A percentile compares a stretch with the other conserved stretches of the same genome.
These are phyloP conservation scores for Ostrea denselamellosa DNA, from an alignment of 1,140 invertebrate species.

Conservation along the genomic window DNA sequence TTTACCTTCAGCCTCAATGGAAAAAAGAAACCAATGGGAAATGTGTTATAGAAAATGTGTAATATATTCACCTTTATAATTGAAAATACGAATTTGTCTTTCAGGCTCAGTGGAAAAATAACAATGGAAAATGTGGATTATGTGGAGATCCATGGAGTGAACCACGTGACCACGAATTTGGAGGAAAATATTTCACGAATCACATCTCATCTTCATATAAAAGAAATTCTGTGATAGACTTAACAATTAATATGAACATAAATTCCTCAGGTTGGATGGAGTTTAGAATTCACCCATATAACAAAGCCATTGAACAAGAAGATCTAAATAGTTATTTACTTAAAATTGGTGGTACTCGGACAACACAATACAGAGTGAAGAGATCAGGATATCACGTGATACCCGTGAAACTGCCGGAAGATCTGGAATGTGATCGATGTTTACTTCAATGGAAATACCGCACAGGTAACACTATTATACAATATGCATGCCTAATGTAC, in stretches of 20 bases:
- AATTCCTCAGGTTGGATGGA: constrained; percentile 87
- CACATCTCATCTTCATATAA: constrained; percentile 33
- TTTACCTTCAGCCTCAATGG: too few relatives aligned
- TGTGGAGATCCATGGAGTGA: constrained; percentile 91
- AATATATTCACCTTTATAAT: too few relatives aligned
- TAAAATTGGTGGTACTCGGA: constrained; percentile 50
- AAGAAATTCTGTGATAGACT: constrained; percentile 47
- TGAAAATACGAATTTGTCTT: constrained; percentile 36
- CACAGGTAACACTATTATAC: constrained; percentile 83
- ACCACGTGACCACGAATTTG: constrained; percentile 59
- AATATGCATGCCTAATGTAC: background rate
- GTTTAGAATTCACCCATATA: constrained; percentile 84
- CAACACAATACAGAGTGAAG: constrained; percentile 52
- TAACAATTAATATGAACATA: constrained; percentile 55
- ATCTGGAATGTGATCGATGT: constrained; percentile 90
- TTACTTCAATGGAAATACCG: constrained; percentile 93
- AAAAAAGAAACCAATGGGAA: too few relatives aligned
- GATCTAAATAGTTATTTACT: constrained; percentile 51
- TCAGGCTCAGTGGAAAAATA: constrained; percentile 89
- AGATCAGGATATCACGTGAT: constrained; percentile 52
- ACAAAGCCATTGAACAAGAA: constrained; percentile 36
- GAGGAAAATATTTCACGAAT: constrained; percentile 48
- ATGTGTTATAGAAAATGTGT: too few relatives aligned
- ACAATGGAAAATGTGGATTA: constrained; percentile 90
- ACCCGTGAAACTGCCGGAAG: constrained; percentile 84